Evolutionary conservation across 2,888 invertebrate species (phyloP), one percentile per base, ranked within the genome.

Genomic region (Automeris io): DNA sequence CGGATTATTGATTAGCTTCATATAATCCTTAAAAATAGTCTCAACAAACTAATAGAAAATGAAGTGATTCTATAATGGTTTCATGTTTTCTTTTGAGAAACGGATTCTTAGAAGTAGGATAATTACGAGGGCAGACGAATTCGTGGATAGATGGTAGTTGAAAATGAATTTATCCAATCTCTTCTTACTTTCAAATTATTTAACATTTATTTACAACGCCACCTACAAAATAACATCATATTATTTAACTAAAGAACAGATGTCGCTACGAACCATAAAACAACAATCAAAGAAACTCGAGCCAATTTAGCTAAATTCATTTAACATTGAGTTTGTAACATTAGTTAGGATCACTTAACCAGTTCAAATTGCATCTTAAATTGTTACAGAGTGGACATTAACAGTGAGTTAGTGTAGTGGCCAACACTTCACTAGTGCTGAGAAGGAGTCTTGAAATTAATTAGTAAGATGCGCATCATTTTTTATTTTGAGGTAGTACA

Each of bases 341-440:
- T 29, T 29, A 29, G 16, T 29, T 29, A 29, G 16, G 29, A 16
- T 16, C 29, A 13, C n/a, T 16, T 16, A 29, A 29, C 29, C 29
- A n/a, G 16, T 29, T 29, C 29, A n/a, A 29, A 29, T n/a, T 29
- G 29, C 13, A 29, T 29, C 29, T 29, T 29, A 29, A 29, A 16
- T 29, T 9, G 13, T 29, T 16, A 29, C 16, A 29, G n/a, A 29
- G 29, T 29, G 29, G 29, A 29, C 29, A 29, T 29, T 29, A 29
- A 29, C 29, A 16, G 29, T 29, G 29, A 29, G 16, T 29, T 29
- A 29, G 29, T 29, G 29, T 26, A 13, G 26, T 26, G 13, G 26
- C 26, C 7, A 26, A 13, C n/a, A n/a, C n/a, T n/a, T n/a, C n/a
- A n/a, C n/a, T n/a, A n/a, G n/a, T n/a, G n/a, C n/a, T n/a, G n/a